Conservation (phyloP, 2,797 vertebrate species). For the Pipistrellus kuhlii region DNA sequence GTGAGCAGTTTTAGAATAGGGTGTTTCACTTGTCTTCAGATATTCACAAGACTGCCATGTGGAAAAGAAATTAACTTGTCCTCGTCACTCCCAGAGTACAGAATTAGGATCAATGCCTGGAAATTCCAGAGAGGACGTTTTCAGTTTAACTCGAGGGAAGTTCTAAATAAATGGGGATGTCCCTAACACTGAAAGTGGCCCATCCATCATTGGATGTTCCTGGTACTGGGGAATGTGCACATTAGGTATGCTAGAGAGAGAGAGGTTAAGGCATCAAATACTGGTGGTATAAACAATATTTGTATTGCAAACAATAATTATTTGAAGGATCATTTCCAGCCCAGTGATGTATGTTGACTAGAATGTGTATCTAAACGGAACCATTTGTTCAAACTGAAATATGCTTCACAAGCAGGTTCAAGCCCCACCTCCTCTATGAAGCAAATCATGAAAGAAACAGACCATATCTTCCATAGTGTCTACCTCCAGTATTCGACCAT, state of each 20-base stretch:
- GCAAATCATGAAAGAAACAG: neutral
- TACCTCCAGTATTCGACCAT: neutral
- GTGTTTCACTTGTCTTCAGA: slow-evolving; percentile 46
- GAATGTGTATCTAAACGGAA: neutral
- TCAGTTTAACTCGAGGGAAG: slow-evolving; percentile 13
- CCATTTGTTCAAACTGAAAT: slow-evolving; percentile 4
- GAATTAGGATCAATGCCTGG: slow-evolving; percentile 5
- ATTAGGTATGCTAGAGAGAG: neutral
- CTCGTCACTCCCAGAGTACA: slow-evolving; percentile 2
- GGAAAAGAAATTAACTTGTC: slow-evolving; percentile 2
- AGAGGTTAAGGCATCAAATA: neutral
- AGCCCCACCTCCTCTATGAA: neutral
- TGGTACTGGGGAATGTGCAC: neutral
- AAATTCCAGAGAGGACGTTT: slow-evolving; percentile 36
- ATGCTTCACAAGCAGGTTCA: slow-evolving; percentile 1
- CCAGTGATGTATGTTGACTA: neutral
- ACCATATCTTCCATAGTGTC: neutral
- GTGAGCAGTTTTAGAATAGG: neutral
- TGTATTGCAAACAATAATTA: neutral
- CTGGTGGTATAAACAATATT: neutral
- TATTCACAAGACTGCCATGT: neutral
- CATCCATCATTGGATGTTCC: neutral
- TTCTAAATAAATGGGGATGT: slow-evolving; percentile 3
- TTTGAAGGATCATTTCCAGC: neutral
- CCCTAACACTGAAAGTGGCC: neutral